Conservation (phyloP, 30 jellyfish, hydroid and myxozoan species). For the Catostylus mosaicus region DNA sequence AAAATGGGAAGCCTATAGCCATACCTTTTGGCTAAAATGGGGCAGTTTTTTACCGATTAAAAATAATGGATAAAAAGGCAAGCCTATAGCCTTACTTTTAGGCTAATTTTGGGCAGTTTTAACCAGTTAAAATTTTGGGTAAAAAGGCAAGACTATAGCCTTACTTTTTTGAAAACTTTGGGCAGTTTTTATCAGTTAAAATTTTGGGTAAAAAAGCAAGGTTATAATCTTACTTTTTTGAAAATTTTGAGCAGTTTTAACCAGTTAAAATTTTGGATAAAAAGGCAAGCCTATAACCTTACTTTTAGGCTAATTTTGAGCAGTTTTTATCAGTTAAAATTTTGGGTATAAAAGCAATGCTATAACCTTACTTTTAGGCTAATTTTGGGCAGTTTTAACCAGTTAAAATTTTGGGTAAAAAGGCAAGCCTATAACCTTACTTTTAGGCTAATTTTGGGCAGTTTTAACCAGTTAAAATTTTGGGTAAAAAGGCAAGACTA, state of each 20-base stretch:
- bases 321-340: not conserved
- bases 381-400: not conserved
- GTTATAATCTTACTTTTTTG: not conserved
- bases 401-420: not conserved
- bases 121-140: not conserved
- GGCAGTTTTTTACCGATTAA: not conserved
- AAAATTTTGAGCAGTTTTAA: not conserved
- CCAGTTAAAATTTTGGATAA: not conserved
- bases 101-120: not conserved
- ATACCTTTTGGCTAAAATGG: too few relatives aligned
- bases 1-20: not conserved
- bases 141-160: not conserved
- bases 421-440: constrained; percentile 30
- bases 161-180: not conserved
- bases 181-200: not conserved
- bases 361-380: not conserved
- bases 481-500: not conserved
- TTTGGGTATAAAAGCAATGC: too few relatives aligned
- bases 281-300: not conserved
- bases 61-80: not conserved
- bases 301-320: not conserved
- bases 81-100: not conserved
- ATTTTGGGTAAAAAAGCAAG: not conserved
- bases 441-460: not conserved
- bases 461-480: not conserved